phyloP scores from a whole-genome alignment of 2,113 vertebrate species.

The Ammospiza nelsoni region DNA sequence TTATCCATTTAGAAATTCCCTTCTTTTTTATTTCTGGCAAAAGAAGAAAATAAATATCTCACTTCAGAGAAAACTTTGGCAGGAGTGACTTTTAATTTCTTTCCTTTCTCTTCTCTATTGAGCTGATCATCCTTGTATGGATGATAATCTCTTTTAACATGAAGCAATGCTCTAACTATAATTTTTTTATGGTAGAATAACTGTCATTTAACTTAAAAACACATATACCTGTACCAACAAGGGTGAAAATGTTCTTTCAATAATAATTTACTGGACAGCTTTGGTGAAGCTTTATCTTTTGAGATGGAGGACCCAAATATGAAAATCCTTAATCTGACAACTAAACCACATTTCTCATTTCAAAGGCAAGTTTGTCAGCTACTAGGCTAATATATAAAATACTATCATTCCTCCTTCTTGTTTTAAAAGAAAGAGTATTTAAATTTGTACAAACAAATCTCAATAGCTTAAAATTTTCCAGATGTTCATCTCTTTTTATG shows the following conservation, averaged over 20 bases:
- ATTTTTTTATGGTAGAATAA: not conserved
- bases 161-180: not conserved
- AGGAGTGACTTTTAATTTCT: not conserved
- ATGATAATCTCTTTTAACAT: not conserved
- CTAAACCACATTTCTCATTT: not conserved
- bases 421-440: not conserved
- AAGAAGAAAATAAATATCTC: not conserved
- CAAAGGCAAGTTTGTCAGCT: not conserved
- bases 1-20: not conserved
- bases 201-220: not conserved
- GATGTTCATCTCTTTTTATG: not conserved
- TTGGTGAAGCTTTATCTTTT: not conserved
- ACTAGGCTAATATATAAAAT: not conserved
- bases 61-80: not conserved
- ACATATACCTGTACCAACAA: not conserved
- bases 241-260: not conserved
- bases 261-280: not conserved
- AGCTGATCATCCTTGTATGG: not conserved
- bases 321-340: not conserved
- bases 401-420: not conserved
- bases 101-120: not conserved
- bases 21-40: not conserved
- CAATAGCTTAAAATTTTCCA: not conserved
- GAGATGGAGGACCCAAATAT: not conserved
- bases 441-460: not conserved